Percentiles rank a stretch among this genome's conserved stretches.
Evolutionary conservation across 1,140 invertebrate species (phyloP).

Genomic region (Drosophila melanica): DNA sequence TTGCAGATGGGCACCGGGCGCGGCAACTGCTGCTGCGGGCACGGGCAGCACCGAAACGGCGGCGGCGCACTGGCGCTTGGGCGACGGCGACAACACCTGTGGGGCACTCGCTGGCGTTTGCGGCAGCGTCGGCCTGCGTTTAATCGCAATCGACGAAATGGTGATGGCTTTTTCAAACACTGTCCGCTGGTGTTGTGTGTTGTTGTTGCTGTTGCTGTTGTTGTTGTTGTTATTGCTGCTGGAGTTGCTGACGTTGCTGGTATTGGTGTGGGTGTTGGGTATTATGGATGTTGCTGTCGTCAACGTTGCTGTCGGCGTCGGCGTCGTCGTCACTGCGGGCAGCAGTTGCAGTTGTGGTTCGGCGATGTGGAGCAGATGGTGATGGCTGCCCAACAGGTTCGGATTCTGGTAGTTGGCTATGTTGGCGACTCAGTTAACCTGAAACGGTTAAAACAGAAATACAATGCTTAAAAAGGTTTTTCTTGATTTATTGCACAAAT

Average conservation of each 20-base stretch:
- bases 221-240: conserved; percentile 46
- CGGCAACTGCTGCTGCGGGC: conserved; percentile 55
- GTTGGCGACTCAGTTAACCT: conserved; percentile 74
- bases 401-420: conserved; percentile 76
- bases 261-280: conserved; percentile 21
- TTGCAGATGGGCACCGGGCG: conserved; percentile 50
- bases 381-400: conserved; percentile 75
- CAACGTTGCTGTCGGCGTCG: conserved; percentile 38
- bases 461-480: background rate
- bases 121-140: conserved; percentile 84
- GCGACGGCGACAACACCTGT: conserved; percentile 84
- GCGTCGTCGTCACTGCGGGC: conserved; percentile 65
- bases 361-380: conserved; percentile 72
- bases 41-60: conserved; percentile 81
- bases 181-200: conserved; percentile 66
- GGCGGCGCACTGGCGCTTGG: conserved; percentile 84
- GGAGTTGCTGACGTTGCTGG: conserved; percentile 25
- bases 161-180: conserved; percentile 84
- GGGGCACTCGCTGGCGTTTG: conserved; percentile 85
- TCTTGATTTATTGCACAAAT: conserved; percentile 26
- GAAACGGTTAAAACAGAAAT: background rate
- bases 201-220: conserved; percentile 37
- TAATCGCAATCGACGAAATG: conserved; percentile 85
- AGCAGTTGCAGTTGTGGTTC: conserved; percentile 71
- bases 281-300: conserved; percentile 17